Evolutionary conservation across 2,888 invertebrate genomes (phyloP).

Genomic region (Ormyrus nitidulus): DNA sequence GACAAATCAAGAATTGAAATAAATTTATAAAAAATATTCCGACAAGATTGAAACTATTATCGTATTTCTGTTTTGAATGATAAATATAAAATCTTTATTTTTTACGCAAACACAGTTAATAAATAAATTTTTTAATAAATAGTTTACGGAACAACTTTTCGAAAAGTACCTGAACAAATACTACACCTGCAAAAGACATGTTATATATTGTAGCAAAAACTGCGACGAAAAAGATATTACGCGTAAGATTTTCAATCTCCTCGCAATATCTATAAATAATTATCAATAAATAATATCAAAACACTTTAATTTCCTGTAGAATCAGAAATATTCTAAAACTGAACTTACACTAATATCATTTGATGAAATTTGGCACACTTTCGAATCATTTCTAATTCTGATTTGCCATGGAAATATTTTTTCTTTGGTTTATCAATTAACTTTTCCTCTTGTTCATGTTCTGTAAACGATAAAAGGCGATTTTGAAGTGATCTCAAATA

Average conservation of each 20-base stretch:
- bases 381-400: no score
- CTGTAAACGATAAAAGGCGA: neutral
- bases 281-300: neutral
- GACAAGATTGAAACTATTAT: neutral
- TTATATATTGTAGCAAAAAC: conserved; percentile 2
- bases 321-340: neutral
- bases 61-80: conserved; percentile 3
- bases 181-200: neutral
- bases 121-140: neutral
- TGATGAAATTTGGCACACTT: neutral
- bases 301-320: neutral
- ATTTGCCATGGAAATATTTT: no score
- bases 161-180: conserved; percentile 15
- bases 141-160: no score
- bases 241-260: neutral
- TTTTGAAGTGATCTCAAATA: conserved; percentile 13
- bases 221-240: neutral
- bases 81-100: no score
- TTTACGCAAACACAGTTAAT: no score
- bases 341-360: conserved; percentile 17
- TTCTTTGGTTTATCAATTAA: no score
- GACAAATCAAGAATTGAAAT: conserved; percentile 33
- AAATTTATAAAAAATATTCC: conserved; percentile 8
- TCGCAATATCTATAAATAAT: conserved; percentile 2
- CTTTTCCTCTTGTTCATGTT: neutral